Conservation (phyloP, 2,888 invertebrate species). For the Cremastinae sp. region DNA sequence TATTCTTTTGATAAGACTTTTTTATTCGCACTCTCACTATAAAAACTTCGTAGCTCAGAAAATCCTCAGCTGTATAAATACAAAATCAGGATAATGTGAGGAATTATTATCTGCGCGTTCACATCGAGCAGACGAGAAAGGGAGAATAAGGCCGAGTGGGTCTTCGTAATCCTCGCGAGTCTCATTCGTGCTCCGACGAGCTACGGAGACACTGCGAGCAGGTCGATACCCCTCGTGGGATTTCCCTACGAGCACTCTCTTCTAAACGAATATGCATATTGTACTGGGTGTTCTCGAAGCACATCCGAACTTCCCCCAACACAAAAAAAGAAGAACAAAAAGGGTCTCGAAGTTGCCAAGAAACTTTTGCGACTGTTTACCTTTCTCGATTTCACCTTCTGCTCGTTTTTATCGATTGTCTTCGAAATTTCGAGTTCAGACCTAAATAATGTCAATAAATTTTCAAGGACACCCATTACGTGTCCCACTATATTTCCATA, state of each 20-base stretch:
- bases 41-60: background rate
- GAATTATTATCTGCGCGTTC: slow-evolving; percentile 16
- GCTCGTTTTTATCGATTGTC: too few relatives aligned
- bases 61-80: background rate
- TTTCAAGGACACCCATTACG: background rate
- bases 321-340: too few relatives aligned
- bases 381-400: too few relatives aligned
- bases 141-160: slow-evolving; percentile 47
- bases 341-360: too few relatives aligned
- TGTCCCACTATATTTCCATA: slow-evolving; percentile 28
- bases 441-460: too few relatives aligned
- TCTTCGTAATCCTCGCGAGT: slow-evolving; percentile 57
- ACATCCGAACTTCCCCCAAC: background rate
- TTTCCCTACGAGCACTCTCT: slow-evolving; percentile 29
- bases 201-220: slow-evolving; percentile 35
- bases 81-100: slow-evolving; percentile 26
- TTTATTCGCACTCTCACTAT: too few relatives aligned
- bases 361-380: too few relatives aligned
- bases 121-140: slow-evolving; percentile 2
- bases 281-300: background rate
- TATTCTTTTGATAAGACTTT: too few relatives aligned
- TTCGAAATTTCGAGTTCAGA: too few relatives aligned
- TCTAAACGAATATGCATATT: background rate
- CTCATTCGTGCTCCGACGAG: slow-evolving; percentile 20
- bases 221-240: slow-evolving; percentile 53